Conservation (phyloP, 2,888 invertebrate genomes). For the Heliconius ethilla region DNA sequence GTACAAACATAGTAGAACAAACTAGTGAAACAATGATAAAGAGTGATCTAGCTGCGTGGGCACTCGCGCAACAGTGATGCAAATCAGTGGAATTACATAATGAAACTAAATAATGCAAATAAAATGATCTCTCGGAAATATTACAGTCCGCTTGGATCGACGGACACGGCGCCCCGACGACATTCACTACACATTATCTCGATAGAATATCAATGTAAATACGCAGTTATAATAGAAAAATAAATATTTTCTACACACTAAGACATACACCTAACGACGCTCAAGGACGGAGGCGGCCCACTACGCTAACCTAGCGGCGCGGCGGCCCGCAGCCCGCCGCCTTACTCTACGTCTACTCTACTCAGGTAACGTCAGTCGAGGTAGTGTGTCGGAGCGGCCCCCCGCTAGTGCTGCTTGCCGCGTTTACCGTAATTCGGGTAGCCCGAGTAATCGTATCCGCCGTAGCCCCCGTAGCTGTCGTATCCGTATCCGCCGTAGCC, state of each 20-base stretch:
- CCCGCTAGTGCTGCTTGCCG: slow-evolving; percentile 79
- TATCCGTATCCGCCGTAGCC: slow-evolving; percentile 88
- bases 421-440: slow-evolving; percentile 91
- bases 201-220: slow-evolving; percentile 79
- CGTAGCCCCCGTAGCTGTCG: slow-evolving; percentile 89
- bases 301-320: slow-evolving; percentile 61
- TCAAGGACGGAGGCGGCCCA: slow-evolving; percentile 78
- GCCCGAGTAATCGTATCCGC: slow-evolving; percentile 90
- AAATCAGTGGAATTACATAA: slow-evolving; percentile 48
- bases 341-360: slow-evolving; percentile 78
- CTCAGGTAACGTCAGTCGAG: slow-evolving; percentile 82
- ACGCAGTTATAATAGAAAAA: slow-evolving; percentile 75
- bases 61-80: slow-evolving; percentile 50
- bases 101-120: slow-evolving; percentile 54
- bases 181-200: slow-evolving; percentile 82
- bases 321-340: slow-evolving; percentile 49
- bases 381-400: slow-evolving; percentile 80
- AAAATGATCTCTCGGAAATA: slow-evolving; percentile 63
- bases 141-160: slow-evolving; percentile 44
- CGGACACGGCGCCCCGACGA: slow-evolving; percentile 71
- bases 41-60: slow-evolving; percentile 67
- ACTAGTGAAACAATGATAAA: slow-evolving; percentile 80
- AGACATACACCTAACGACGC: slow-evolving; percentile 79
- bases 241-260: slow-evolving; percentile 82
- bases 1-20: slow-evolving; percentile 79